phyloP scores from a whole-genome alignment of 2,888 invertebrate genomes.

The Rhagonycha fulva region DNA sequence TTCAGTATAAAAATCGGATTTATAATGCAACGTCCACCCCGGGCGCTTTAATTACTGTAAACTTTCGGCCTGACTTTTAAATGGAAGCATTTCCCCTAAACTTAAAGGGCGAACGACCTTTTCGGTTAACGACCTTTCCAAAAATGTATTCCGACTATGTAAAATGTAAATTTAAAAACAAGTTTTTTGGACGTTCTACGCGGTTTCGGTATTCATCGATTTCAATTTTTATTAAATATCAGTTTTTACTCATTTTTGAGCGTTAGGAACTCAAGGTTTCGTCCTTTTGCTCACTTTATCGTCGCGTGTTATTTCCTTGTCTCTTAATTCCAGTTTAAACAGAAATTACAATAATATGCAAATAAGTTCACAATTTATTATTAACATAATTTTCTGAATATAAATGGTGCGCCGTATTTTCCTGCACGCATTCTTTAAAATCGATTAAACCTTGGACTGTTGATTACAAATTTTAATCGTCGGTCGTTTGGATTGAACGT shows the following conservation, averaged over 20 bases:
- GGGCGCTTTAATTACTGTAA: background rate
- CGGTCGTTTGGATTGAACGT: background rate
- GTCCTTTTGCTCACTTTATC: background rate
- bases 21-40: background rate
- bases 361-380: background rate
- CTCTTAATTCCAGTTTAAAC: background rate
- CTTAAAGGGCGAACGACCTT: background rate
- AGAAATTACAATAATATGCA: background rate
- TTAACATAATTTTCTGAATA: background rate
- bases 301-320: background rate
- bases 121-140: background rate
- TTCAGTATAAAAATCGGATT: background rate
- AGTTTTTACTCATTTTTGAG: background rate
- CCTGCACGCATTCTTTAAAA: background rate
- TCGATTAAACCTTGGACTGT: background rate
- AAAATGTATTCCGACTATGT: background rate
- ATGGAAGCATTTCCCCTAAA: background rate
- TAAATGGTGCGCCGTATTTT: background rate
- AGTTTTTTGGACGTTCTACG: background rate
- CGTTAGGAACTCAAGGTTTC: background rate
- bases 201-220: background rate
- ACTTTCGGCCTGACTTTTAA: background rate
- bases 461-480: background rate
- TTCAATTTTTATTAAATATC: background rate
- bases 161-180: background rate